Evolutionary conservation across 2,888 invertebrate species (phyloP), one percentile per base, ranked within the genome.

Genomic region (Lycia hirtaria): DNA sequence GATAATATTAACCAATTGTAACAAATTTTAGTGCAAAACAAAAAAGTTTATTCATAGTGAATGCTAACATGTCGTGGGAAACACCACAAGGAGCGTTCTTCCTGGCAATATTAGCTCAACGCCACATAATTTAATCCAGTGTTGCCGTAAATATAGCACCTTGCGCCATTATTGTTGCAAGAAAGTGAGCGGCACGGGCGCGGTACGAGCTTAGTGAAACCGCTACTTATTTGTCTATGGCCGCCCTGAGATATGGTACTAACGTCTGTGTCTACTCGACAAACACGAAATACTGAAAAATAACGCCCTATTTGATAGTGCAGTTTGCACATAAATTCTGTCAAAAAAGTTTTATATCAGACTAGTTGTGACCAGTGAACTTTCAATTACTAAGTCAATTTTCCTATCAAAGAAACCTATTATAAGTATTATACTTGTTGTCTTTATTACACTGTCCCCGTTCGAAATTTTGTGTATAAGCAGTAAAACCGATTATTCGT

Each of bases 91-190:
- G 72, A 63, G 76, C 60, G 72, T 75, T 77, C 73, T 71, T 81
- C 76, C 77, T 72, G 68, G 81, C 72, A 74, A 82, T 83, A 84
- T 85, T 81, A 81, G 76, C 73, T 75, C 72, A 74, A 75, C 69
- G 76, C 72, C 78, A 81, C 80, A 84, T 86, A 83, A 84, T 84
- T 84, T 82, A 79, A 81, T 81, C 83, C 80, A 80, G 78, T 79
- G 67, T 73, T 60, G 68, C 67, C 77, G 78, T 85, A 84, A 86
- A 85, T 84, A 82, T 71, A 75, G 62, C 75, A 73, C 75, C 75
- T 75, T 70, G 75, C 73, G 70, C 77, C 77, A 75, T 82, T 83
- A 80, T 81, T 80, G 78, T 75, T 74, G 71, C 72, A 78, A 75
- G 76, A 71, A 76, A 77, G 70, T 71, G 73, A 73, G 72, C 71